Evolutionary conservation across 2,888 invertebrate genomes (phyloP).

Genomic region (Carterocephalus palaemon): DNA sequence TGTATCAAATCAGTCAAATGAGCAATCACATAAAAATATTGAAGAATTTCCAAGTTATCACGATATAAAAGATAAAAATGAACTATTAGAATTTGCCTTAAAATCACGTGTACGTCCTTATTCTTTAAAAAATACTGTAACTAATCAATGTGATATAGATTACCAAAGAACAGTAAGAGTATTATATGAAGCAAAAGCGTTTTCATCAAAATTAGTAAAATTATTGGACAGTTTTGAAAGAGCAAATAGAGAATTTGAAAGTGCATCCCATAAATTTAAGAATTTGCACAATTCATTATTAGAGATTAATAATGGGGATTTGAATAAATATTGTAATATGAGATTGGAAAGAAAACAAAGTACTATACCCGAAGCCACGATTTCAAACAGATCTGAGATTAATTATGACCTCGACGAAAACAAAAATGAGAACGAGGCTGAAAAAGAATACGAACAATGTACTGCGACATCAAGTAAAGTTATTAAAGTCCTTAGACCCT

Average conservation of each 20-base stretch:
- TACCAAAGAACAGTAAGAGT: constrained; percentile 36
- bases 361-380: not conserved
- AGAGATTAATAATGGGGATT: constrained; percentile 5
- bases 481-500: too few relatives aligned
- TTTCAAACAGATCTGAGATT: not conserved
- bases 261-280: constrained; percentile 40
- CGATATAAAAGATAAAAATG: too few relatives aligned
- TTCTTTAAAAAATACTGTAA: too few relatives aligned
- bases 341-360: not conserved
- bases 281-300: constrained; percentile 28
- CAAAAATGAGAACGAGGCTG: constrained; percentile 6
- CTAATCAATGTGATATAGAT: constrained; percentile 23
- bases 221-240: constrained; percentile 50
- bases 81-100: too few relatives aligned
- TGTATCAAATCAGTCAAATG: too few relatives aligned
- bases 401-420: not conserved
- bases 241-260: constrained; percentile 49
- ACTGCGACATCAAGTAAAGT: too few relatives aligned
- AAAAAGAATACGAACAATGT: constrained; percentile 11
- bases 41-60: too few relatives aligned
- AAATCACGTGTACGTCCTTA: too few relatives aligned
- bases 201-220: constrained; percentile 25
- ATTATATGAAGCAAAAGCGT: constrained; percentile 25
- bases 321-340: not conserved
- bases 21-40: too few relatives aligned